phyloP scores from a whole-genome alignment of 2,888 invertebrate genomes.

The Lepidocyrtoides sp. region DNA sequence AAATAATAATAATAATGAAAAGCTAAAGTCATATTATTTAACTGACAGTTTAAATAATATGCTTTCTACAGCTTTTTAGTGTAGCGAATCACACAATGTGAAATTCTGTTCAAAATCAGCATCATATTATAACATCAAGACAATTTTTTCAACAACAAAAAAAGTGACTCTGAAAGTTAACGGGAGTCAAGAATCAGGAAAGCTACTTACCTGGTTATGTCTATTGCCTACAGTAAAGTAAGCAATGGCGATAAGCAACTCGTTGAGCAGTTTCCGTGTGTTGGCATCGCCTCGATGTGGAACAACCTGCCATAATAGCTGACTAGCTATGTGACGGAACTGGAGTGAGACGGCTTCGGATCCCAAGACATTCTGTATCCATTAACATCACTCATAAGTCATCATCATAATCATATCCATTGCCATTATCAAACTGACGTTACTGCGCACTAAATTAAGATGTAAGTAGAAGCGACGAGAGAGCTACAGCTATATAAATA shows the following conservation, averaged over 20 bases:
- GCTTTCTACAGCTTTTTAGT: too few species aligned
- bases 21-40: not conserved
- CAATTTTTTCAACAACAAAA: not conserved
- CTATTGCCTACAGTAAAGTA: constrained; percentile 93
- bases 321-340: constrained; percentile 94
- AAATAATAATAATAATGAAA: too few species aligned
- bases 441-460: constrained; percentile 44
- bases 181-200: not conserved
- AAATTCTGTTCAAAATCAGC: not conserved
- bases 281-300: constrained; percentile 87
- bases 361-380: constrained; percentile 88
- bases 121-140: too few species aligned
- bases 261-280: constrained; percentile 89
- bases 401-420: constrained; percentile 77
- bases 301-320: constrained; percentile 91
- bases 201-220: constrained; percentile 91
- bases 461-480: not conserved
- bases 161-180: not conserved
- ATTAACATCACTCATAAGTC: constrained; percentile 78
- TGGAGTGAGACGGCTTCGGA: constrained; percentile 95
- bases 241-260: constrained; percentile 93
- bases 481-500: not conserved
- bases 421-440: constrained; percentile 70
- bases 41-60: too few species aligned
- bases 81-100: too few species aligned